Base-by-base conservation (phyloP, 35 echinoderm and acorn worm species). In the Ophiothrix spiculata region DNA sequence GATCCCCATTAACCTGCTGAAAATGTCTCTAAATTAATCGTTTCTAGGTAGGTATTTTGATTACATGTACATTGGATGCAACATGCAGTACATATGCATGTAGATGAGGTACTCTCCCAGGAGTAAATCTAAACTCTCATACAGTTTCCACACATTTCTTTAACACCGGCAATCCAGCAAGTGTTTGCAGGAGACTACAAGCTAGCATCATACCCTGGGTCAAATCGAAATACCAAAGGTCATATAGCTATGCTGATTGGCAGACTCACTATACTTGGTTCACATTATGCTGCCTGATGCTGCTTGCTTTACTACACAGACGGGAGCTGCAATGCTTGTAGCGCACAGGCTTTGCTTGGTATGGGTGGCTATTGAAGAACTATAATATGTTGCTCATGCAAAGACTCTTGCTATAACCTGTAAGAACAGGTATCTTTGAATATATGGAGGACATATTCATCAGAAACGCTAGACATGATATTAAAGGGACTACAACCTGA, bases 151-250 rank as follows among this genome's bases (percentile, higher is more conserved):
- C n/a, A n/a, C 37, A 23, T 21, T 21, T 79, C 35, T 34, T 79
- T 21, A 36, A 36, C 77, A 36, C 1, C 37, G 37, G 35, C 42
- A 49, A 10, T 49, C 19, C n/a, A n/a, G 6, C 42, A 49, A 49
- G 42, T 49, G 19, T 49, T 6, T 49, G 19, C 6, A 19, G 19
- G 42, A 49, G 42, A 49, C 42, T 49, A 49, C 6, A 6, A 49
- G 42, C 42, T 19, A 49, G 42, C 42, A 49, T 49, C 42, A 49
- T 49, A 49, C 42, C 42, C 42, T 49, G 42, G 42, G 42, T 49
- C 42, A 49, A 6, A 10, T 10, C 42, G 42, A 85, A 85, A 85
- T 85, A 85, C 83, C 83, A 85, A 85, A 85, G 83, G 83, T 85
- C 83, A 85, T 37, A 19, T 28, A 75, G 56, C 74, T 29, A 33